A percentile compares a stretch with the other conserved stretches of the same genome.
Evolutionary conservation across 1,140 invertebrate species (phyloP).

Genomic region (Dendrolimus kikuchii): DNA sequence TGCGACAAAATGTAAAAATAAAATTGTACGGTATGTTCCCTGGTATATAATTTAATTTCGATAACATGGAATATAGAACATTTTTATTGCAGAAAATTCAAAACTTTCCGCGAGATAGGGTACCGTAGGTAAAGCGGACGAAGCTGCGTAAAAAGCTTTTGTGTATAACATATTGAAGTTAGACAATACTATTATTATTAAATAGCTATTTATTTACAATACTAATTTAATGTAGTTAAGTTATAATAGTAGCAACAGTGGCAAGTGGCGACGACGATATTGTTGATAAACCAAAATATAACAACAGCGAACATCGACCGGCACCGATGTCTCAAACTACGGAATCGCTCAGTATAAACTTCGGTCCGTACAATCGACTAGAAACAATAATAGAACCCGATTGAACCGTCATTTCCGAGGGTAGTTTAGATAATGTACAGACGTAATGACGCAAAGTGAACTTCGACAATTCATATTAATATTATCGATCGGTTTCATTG

Average conservation of each 20-base stretch:
- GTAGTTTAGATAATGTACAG: constrained; percentile 15
- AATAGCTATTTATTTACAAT: too few species aligned
- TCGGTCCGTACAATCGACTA: not conserved
- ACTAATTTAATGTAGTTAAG: too few species aligned
- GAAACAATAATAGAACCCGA: constrained; percentile 14
- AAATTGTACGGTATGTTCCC: too few species aligned
- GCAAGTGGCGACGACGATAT: constrained; percentile 17
- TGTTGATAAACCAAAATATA: constrained; percentile 45
- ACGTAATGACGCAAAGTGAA: constrained; percentile 10
- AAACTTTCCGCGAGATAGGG: too few species aligned
- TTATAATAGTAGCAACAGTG: constrained; percentile 9
- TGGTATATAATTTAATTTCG: too few species aligned
- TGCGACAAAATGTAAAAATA: too few species aligned
- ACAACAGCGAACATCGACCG: constrained; percentile 19
- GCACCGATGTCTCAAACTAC: constrained; percentile 13
- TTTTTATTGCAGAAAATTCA: too few species aligned
- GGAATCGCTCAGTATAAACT: constrained; percentile 9
- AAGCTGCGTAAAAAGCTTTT: too few species aligned
- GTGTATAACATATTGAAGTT: too few species aligned
- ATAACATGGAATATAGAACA: too few species aligned
- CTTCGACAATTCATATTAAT: constrained; percentile 1
- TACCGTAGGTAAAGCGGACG: too few species aligned
- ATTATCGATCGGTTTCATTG: not conserved
- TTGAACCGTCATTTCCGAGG: constrained; percentile 7
- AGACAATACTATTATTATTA: too few species aligned